Conservation (phyloP, 35 echinoderm and acorn worm species). For the Anneissia japonica region DNA sequence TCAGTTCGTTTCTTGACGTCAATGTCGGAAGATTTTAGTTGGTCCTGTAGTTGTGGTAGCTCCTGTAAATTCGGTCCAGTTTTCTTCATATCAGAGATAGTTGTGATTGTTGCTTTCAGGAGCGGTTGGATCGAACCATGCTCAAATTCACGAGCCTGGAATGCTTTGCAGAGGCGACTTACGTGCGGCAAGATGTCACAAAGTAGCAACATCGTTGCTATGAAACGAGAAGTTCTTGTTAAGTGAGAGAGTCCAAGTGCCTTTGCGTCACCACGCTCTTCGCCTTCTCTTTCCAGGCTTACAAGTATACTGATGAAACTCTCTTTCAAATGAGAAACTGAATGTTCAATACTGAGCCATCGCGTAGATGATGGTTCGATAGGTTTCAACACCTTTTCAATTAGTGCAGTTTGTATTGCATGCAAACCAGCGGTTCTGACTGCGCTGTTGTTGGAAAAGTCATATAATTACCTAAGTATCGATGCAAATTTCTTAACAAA, state of each 20-base stretch:
- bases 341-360: slow-evolving; percentile 26
- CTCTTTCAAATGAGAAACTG: slow-evolving; percentile 6
- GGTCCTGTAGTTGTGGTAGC: not conserved
- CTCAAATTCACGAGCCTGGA: slow-evolving; percentile 3
- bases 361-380: slow-evolving; percentile 42
- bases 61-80: not conserved
- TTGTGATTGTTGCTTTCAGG: not conserved
- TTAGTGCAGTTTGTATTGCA: slow-evolving; percentile 1
- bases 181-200: not conserved
- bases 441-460: slow-evolving; percentile 32
- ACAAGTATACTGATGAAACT: not conserved
- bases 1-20: not conserved
- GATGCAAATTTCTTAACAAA: slow-evolving; percentile 5
- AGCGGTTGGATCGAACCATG: not conserved
- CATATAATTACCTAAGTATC: slow-evolving; percentile 32
- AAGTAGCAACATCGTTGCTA: slow-evolving; percentile 4
- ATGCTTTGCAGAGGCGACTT: slow-evolving; percentile 5
- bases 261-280: slow-evolving; percentile 1
- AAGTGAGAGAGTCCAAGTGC: not conserved
- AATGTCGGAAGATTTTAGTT: not conserved
- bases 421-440: slow-evolving; percentile 31
- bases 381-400: not conserved
- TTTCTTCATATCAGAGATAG: not conserved
- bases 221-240: not conserved
- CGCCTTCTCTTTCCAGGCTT: too few relatives aligned